Base-by-base conservation (phyloP, 2,113 vertebrate genomes). In the Pionites leucogaster region DNA sequence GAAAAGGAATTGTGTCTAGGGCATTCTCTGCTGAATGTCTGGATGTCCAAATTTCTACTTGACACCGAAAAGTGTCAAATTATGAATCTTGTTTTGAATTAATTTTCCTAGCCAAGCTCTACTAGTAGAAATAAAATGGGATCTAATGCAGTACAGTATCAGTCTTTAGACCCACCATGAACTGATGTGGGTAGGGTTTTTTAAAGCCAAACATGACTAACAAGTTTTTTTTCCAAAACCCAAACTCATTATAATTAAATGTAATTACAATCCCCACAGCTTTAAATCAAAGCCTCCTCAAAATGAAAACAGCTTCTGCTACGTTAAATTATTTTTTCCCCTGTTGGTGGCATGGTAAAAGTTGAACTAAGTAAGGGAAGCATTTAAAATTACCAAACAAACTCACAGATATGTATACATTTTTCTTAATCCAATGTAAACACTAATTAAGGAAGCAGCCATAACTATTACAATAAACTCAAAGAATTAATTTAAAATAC, bases 291-390 rank as follows among this genome's bases (percentile, higher is more conserved):
- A 31, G 35, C 71, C 85, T 74, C 49, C 52, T 90, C 41, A 82
- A 53, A 92, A 91, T 23, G 35, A 79, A 89, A 92, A 87, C 22
- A 79, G 24, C 14, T 91, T 89, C 65, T 82, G 9, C 7, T 84
- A 85, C 87, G 71, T 63, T 60, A 69, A 93, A 86, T 86, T 84
- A 47, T 49, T 82, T 93, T 92, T 90, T 24, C 57, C 79, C 41
- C 52, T 63, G 69, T 67, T 77, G 42, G 69, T 82, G 59, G 52
- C 47, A 60, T 37, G 35, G 60, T 65, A 82, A 64, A 82, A 85
- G 17, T 74, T 71, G 49, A 86, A 70, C 41, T 63, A 86, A 84
- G 63, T 63, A 67, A 79, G 10, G 6, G 55, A 77, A 60, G 7
- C 7, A 55, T 71, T 33, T 37, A 65, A 91, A 95, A 95, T 67